These are phyloP conservation scores for Hiodon alosoides DNA, from an alignment of 2,113 vertebrate species.

Conservation along the genomic window DNA sequence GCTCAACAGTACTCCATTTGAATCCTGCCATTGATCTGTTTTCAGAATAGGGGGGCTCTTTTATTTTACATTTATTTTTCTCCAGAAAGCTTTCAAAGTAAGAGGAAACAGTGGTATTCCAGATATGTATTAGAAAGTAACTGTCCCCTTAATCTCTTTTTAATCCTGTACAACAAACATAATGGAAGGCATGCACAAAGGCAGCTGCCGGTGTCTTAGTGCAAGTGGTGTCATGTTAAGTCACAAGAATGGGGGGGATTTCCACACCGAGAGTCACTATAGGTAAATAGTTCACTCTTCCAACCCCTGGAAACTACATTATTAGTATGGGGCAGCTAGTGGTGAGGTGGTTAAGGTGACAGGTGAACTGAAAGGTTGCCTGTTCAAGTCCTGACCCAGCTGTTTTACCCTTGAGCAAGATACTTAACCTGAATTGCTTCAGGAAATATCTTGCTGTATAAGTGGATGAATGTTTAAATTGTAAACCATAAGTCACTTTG, in stretches of 20 bases:
- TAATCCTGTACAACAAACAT: constrained; percentile 75
- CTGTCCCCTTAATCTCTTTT: constrained; percentile 61
- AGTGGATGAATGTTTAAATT: too few species aligned
- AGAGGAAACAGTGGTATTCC: constrained; percentile 52
- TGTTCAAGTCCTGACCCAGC: too few species aligned
- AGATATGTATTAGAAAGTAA: constrained; percentile 51
- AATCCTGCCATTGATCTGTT: constrained; percentile 52
- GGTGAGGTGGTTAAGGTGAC: too few species aligned
- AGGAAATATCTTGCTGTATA: too few species aligned
- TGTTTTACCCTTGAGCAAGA: too few species aligned
- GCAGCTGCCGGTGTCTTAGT: constrained; percentile 71
- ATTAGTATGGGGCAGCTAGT: too few species aligned
- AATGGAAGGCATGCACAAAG: constrained; percentile 65
- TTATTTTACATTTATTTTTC: constrained; percentile 44
- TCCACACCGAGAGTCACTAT: constrained; percentile 42
- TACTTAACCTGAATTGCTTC: too few species aligned
- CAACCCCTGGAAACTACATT: neutral
- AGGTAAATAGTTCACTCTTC: constrained; percentile 22
- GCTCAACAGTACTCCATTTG: constrained; percentile 33
- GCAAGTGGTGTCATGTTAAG: constrained; percentile 75
- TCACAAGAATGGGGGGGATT: constrained; percentile 61
- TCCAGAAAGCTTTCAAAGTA: constrained; percentile 49
- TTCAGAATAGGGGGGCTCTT: constrained; percentile 27
- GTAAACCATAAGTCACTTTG: too few species aligned
- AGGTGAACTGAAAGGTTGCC: too few species aligned